Conservation (phyloP, 2,113 vertebrate genomes). For the Lethenteron camtschaticum region DNA sequence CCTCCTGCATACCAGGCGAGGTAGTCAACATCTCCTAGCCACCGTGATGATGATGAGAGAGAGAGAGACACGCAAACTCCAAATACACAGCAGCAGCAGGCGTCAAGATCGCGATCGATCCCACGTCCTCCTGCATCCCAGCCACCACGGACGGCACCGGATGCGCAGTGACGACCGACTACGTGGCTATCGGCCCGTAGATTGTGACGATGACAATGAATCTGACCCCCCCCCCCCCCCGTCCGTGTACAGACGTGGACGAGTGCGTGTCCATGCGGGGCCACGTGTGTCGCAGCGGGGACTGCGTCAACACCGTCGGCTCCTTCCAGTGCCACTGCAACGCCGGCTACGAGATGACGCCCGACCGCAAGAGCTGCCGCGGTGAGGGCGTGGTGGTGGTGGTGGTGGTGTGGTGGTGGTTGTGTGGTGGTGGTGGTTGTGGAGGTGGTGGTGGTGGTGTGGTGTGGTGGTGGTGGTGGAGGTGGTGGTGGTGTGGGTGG, state of each 20-base stretch:
- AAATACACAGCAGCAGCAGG: no score
- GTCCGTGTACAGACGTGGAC: slow-evolving; percentile 8
- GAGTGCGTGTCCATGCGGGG: background rate
- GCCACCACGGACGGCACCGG: no score
- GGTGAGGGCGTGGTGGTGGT: background rate
- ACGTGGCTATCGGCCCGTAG: no score
- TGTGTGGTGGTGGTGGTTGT: background rate
- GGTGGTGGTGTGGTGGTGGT: background rate
- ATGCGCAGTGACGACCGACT: no score
- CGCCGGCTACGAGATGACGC: background rate
- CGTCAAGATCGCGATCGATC: no score
- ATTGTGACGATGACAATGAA: background rate
- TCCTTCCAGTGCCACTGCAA: background rate
- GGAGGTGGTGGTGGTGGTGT: background rate
- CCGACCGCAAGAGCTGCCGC: background rate
- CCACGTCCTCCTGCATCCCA: no score
- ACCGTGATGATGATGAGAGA: no score
- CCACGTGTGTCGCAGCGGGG: background rate
- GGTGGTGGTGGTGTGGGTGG: no score
- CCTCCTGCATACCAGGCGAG: no score
- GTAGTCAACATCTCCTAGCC: no score
- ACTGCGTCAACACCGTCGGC: background rate
- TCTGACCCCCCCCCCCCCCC: background rate
- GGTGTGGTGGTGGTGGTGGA: background rate
- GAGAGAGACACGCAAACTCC: no score